Base-by-base conservation (phyloP, 2,888 invertebrate genomes). In the Drosophila maculinotata region DNA sequence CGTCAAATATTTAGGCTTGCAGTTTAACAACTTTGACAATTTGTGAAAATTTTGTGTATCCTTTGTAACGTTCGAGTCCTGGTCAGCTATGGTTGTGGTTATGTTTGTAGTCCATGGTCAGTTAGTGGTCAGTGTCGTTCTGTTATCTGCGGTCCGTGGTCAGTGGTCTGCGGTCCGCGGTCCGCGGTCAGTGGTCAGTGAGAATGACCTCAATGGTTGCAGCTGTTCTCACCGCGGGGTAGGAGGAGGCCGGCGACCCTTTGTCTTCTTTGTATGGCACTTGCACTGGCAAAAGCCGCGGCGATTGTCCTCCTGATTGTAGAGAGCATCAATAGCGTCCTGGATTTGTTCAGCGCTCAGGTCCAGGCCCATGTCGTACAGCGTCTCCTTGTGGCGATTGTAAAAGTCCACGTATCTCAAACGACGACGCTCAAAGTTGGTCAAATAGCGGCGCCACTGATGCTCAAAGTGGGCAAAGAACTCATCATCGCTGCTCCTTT, bases 1-100 rank as follows among this genome's bases (percentile, higher is more conserved):
- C 54, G 54, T 70, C 42, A 76, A 70, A 70, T 70, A 70, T 76
- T 64, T 30, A 69, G 31, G n/a, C 31, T 6, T 33, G 35, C 33
- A 15, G 49, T 35, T 45, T n/a, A 52, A 39, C 20, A 74, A 41
- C 47, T 56, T 52, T 52, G 14, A 39, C 38, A 52, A 60, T 60
- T 51, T 73, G 26, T 49, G 28, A 39, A 44, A 71, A 71, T 71
- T 38, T 48, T 5, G 54, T 25, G 20, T 10, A 20, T 20, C n/a
- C n/a, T n/a, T n/a, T n/a, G n/a, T n/a, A n/a, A n/a, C n/a, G n/a
- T n/a, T n/a, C n/a, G n/a, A 20, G 20, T 20, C 20, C 20, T 3
- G 4, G 20, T 51, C 12, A 2, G 30, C 23, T 9, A n/a, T 8
- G 28, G 5, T 12, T 17, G 8, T 33, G 17, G 8, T 15, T 10